Evolutionary conservation across 2,888 invertebrate genomes (phyloP).

Genomic region (Pristionchus fissidentatus): DNA sequence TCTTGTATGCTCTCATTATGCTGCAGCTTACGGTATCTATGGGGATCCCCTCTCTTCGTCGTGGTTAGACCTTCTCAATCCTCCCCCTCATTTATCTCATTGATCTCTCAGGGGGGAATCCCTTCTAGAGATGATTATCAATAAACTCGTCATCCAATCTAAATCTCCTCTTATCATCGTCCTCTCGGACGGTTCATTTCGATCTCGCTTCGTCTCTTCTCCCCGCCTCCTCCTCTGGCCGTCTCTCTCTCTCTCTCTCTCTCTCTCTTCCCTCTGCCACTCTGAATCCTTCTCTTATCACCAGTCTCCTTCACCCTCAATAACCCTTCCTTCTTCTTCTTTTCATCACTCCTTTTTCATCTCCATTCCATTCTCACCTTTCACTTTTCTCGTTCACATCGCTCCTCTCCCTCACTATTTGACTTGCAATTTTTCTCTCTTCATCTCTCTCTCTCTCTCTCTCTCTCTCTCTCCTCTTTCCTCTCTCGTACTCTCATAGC

Average conservation of each 20-base stretch:
- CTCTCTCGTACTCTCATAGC: constrained; percentile 7
- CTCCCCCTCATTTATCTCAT: background rate
- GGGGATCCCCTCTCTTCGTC: background rate
- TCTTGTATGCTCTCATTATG: too few relatives aligned
- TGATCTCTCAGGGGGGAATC: background rate
- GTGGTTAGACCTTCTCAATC: background rate
- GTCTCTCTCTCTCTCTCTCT: background rate
- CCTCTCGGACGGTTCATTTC: background rate
- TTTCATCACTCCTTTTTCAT: background rate
- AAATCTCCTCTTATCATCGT: background rate
- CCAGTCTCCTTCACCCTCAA: background rate
- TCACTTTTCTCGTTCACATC: constrained; percentile 8
- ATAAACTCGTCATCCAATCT: background rate
- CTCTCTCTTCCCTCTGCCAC: background rate
- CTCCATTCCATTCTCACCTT: background rate
- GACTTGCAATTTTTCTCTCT: background rate
- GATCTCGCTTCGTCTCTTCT: background rate
- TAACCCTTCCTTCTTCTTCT: constrained; percentile 11
- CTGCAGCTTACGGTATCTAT: background rate
- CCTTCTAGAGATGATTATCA: background rate
- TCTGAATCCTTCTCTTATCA: background rate
- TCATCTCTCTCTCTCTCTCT: background rate
- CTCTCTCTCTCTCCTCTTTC: constrained; percentile 1
- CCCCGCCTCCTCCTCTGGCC: background rate
- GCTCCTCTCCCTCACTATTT: constrained; percentile 10